Evolutionary conservation across 2,113 vertebrate species (phyloP).

Genomic region (Eptesicus fuscus): DNA sequence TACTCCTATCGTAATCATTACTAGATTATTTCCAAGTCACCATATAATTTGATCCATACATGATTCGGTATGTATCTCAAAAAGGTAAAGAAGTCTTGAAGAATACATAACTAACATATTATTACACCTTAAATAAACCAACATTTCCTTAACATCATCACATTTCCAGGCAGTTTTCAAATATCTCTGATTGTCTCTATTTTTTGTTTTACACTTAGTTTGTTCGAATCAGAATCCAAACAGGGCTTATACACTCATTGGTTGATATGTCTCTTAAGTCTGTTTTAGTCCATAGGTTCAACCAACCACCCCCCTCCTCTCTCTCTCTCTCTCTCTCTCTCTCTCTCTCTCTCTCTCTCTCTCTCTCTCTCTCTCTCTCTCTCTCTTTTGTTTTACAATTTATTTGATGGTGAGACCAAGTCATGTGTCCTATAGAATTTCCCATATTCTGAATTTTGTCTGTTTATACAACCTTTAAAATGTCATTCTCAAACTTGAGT

Average conservation of each 20-base stretch:
- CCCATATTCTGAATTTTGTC: background rate
- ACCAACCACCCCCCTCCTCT: background rate
- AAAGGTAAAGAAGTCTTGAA: slow-evolving; percentile 11
- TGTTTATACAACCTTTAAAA: background rate
- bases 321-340: background rate
- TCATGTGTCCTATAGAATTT: background rate
- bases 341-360: no score
- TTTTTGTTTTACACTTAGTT: background rate
- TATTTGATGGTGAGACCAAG: background rate
- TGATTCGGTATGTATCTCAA: background rate
- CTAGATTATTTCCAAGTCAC: background rate
- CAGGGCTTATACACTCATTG: background rate
- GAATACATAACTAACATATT: background rate
- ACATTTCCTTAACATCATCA: background rate
- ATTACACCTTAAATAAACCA: background rate
- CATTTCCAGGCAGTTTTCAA: background rate
- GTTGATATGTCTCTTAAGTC: background rate
- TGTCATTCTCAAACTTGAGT: background rate
- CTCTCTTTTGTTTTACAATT: background rate
- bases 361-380: background rate
- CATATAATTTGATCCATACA: background rate
- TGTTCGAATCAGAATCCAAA: background rate
- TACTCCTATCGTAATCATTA: background rate
- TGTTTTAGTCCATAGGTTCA: background rate
- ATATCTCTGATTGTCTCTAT: background rate